Evolutionary conservation across 1,140 invertebrate genomes (phyloP), one percentile per base, ranked within the genome.

Genomic region (Listronotus oregonensis): DNA sequence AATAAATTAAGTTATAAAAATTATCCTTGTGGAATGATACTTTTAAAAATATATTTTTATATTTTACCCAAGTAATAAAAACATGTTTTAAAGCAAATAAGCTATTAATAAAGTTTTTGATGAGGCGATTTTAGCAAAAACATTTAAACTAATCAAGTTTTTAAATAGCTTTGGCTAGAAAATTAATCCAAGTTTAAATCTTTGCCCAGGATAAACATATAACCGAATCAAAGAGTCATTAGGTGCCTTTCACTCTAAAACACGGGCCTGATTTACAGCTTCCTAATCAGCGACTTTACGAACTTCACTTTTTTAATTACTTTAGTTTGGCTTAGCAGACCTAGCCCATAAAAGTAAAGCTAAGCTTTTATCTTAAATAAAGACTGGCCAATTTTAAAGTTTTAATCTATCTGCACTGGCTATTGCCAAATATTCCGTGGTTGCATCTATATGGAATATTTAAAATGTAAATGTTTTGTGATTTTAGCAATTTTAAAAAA

Each of bases 231-330:
- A 67, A 62, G 61, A 63, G 54, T 72, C 69, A 67, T 70, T 72
- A 72, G 63, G 61, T 58, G 57, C 66, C 63, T 68, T 72, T 72
- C 67, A 72, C 58, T 66, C 67, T 63, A 72, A 72, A 70, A 67
- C 68, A 59, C 21, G 37, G 34, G 39, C 63, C 31, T 72, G 71
- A 72, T 72, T 72, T 72, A 70, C 68, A 66, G 66, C 59, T 64
- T 64, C 64, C 68, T 68, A 72, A 72, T 72, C 71, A 69, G 68
- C 66, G 64, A 72, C 68, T 72, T 71, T 67, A 46, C 59, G 46
- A 72, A 69, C 71, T 71, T 72, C 63, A 57, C 64, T 64, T 68
- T 64, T 72, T 71, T 72, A 72, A 72, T 72, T 72, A 70, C 63
- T 71, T 67, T 64, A 70, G 63, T 71, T 72, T 68, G 68, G 54